These are phyloP conservation scores for Neotoma lepida DNA, from an alignment of 2,113 vertebrate genomes.

Conservation along the genomic window DNA sequence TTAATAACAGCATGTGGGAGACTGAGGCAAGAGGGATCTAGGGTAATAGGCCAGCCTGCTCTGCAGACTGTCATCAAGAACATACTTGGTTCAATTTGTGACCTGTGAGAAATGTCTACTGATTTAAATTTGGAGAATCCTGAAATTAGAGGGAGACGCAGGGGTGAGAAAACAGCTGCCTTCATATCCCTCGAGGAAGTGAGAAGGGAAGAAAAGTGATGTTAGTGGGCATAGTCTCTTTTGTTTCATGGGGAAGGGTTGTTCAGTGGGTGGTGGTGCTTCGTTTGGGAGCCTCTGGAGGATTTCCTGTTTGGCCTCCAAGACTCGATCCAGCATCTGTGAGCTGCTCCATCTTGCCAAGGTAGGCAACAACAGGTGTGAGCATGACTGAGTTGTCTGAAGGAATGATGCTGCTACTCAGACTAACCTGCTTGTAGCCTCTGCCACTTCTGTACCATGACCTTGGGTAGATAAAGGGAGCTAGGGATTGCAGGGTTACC, in stretches of 20 bases:
- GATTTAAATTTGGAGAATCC: conserved; percentile 44
- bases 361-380: conserved; percentile 64
- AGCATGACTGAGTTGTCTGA: conserved; percentile 45
- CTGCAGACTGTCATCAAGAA: background rate
- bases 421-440: background rate
- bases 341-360: conserved; percentile 55
- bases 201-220: background rate
- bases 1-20: background rate
- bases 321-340: conserved; percentile 56
- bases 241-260: background rate
- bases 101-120: conserved; percentile 12
- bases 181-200: background rate
- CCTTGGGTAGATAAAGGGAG: background rate
- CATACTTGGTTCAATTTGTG: conserved; percentile 33
- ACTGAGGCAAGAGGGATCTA: background rate
- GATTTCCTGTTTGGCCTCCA: conserved; percentile 65
- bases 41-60: background rate
- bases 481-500: background rate
- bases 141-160: background rate
- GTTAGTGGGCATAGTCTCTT: background rate
- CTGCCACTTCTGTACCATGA: background rate
- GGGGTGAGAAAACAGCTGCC: background rate
- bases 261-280: background rate
- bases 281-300: conserved; percentile 41
- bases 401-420: background rate